These are phyloP conservation scores for Agriopis marginaria DNA, from an alignment of 2,888 invertebrate species.

Conservation along the genomic window DNA sequence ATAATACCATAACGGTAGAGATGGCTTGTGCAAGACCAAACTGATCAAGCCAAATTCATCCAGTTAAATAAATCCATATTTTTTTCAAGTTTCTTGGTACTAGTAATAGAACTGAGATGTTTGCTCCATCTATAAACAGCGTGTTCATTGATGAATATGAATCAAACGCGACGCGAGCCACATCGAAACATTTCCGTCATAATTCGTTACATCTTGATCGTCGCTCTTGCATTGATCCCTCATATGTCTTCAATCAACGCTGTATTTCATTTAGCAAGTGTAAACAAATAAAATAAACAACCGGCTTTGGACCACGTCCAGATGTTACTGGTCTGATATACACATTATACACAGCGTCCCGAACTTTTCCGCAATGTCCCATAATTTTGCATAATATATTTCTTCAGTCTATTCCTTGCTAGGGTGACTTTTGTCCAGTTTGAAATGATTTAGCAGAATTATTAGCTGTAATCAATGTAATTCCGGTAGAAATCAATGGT, in stretches of 20 bases:
- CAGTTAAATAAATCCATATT: neutral
- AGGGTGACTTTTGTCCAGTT: neutral
- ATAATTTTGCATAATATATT: constrained; percentile 20
- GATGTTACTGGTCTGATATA: constrained; percentile 23
- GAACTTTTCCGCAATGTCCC: constrained; percentile 37
- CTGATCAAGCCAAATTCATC: neutral
- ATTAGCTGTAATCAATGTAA: neutral
- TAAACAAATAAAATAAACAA: constrained; percentile 53
- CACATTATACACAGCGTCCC: constrained; percentile 13
- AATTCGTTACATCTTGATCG: constrained; percentile 28
- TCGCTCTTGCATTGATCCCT: constrained; percentile 38
- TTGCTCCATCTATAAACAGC: constrained; percentile 16
- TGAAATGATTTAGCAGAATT: constrained; percentile 10
- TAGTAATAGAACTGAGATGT: constrained; percentile 16
- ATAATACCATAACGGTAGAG: too few species aligned
- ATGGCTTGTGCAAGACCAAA: neutral
- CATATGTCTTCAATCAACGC: constrained; percentile 46
- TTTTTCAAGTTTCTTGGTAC: neutral
- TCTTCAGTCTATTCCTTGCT: constrained; percentile 3
- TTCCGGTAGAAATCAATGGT: neutral
- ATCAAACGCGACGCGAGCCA: constrained; percentile 40
- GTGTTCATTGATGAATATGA: constrained; percentile 26
- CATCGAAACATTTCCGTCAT: constrained; percentile 33
- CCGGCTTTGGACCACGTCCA: constrained; percentile 53
- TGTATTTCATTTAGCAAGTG: constrained; percentile 43